These are phyloP conservation scores for Coturnix japonica DNA, from an alignment of 2,113 vertebrate species.

Conservation along the genomic window DNA sequence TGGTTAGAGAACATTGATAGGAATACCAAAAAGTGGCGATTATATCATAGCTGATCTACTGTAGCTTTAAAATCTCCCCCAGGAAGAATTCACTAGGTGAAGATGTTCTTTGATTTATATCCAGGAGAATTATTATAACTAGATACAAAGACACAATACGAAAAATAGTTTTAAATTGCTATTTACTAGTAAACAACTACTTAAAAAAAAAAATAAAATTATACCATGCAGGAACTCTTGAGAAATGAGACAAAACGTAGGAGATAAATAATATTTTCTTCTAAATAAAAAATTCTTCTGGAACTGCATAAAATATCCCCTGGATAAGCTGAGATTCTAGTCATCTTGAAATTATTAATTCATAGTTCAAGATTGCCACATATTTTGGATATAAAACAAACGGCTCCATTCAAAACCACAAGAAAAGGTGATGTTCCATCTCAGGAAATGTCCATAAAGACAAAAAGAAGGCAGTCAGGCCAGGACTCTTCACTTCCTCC, in stretches of 20 bases:
- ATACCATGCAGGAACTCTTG: neutral
- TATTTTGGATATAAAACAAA: neutral
- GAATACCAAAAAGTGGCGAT: constrained; percentile 42
- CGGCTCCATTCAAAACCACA: neutral
- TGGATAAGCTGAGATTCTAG: neutral
- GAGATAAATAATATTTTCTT: neutral
- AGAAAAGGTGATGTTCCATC: neutral
- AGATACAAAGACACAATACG: neutral
- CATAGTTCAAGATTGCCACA: neutral
- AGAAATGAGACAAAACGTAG: neutral
- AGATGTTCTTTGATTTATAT: neutral
- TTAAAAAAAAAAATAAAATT: neutral
- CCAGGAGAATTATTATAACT: neutral
- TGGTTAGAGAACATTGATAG: neutral
- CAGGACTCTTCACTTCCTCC: neutral
- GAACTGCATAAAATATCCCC: neutral
- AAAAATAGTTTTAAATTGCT: neutral
- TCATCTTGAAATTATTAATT: neutral
- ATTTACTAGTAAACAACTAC: neutral
- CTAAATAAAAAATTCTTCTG: neutral
- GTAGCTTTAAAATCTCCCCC: neutral
- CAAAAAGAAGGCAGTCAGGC: neutral
- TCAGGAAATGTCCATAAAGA: neutral
- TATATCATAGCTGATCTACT: neutral
- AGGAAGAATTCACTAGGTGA: neutral